A percentile compares a stretch with the other conserved stretches of the same genome.
Evolutionary conservation across 2,113 vertebrate species (phyloP).

Genomic region (Hippolais icterina): DNA sequence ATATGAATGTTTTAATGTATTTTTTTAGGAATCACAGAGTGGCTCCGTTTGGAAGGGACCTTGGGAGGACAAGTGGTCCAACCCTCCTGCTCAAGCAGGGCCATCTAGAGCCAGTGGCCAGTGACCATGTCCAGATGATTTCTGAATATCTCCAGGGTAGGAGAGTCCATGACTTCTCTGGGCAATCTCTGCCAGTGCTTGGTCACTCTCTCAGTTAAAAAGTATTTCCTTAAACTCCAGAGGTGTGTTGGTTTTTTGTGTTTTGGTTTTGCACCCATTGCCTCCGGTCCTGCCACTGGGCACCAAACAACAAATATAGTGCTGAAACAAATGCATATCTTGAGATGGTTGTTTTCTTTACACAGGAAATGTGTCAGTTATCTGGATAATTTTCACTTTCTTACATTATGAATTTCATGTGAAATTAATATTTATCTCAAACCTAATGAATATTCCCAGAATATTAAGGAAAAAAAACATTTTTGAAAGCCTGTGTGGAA

Average conservation of each 20-base stretch:
- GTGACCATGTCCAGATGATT: background rate
- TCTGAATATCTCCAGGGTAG: background rate
- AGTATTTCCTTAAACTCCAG: background rate
- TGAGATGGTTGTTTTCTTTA: background rate
- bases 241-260: background rate
- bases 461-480: background rate
- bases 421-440: background rate
- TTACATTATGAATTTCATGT: background rate
- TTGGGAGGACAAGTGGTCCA: background rate
- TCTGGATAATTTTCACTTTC: background rate
- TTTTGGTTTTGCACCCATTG: background rate
- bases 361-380: background rate
- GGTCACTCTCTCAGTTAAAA: background rate
- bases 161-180: background rate
- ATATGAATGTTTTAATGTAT: background rate
- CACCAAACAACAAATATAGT: background rate
- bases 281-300: background rate
- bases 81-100: too few species aligned
- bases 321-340: background rate
- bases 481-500: background rate
- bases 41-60: background rate
- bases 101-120: background rate
- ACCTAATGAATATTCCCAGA: background rate
- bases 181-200: background rate
- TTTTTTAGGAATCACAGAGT: too few species aligned